These are phyloP conservation scores for Danaus melanippus DNA, from an alignment of 1,140 invertebrate species.

Conservation along the genomic window DNA sequence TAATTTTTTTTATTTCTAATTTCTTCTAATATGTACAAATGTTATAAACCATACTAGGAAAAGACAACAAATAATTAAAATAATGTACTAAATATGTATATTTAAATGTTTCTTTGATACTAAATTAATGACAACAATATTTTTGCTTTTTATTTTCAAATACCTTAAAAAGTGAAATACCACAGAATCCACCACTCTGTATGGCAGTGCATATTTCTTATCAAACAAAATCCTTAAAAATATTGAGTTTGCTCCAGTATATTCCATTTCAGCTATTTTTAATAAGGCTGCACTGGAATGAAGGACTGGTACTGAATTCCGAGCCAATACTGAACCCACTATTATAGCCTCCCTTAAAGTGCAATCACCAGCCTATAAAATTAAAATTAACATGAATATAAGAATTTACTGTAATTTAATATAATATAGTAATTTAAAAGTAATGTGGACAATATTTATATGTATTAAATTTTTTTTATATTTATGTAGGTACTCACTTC, in stretches of 20 bases:
- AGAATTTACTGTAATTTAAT: conserved; percentile 6
- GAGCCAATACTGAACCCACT: conserved; percentile 90
- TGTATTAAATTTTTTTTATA: no score
- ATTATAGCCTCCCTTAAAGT: conserved; percentile 96
- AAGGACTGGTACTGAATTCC: conserved; percentile 95
- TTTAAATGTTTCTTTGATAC: conserved; percentile 6
- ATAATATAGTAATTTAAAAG: neutral
- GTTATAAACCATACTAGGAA: no score
- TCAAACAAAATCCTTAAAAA: conserved; percentile 96
- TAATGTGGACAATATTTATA: no score
- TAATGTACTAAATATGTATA: conserved; percentile 1
- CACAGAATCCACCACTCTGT: conserved; percentile 94
- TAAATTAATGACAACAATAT: no score
- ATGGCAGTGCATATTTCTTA: conserved; percentile 98
- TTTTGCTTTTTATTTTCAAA: no score
- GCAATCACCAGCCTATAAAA: conserved; percentile 87
- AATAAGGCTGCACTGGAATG: conserved; percentile 96
- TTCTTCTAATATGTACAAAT: no score
- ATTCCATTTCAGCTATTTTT: conserved; percentile 98
- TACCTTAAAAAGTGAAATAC: conserved; percentile 95
- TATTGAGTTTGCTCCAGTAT: conserved; percentile 97
- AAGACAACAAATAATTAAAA: no score
- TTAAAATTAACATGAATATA: conserved; percentile 2
- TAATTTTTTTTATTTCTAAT: no score
- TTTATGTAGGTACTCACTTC: conserved; percentile 70